A percentile compares a stretch with the other conserved stretches of the same genome.
Conservation (phyloP, 2,888 invertebrate species). For the Meliscaeva auricollis region DNA sequence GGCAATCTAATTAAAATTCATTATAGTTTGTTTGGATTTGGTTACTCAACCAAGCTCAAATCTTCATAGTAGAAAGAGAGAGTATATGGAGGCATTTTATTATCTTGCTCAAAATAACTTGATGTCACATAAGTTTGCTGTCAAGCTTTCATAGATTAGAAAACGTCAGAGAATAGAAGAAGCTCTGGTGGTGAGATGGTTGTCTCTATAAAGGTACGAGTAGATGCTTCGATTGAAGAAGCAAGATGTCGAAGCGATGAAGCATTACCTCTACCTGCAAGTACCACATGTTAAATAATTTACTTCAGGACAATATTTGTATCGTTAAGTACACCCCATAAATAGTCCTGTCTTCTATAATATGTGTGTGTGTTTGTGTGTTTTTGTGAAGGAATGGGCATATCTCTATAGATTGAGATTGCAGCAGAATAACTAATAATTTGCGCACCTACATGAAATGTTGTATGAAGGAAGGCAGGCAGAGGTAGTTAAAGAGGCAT, state of each 20-base stretch:
- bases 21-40: constrained; percentile 16
- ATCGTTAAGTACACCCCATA: constrained; percentile 53
- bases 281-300: constrained; percentile 70
- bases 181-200: constrained; percentile 9
- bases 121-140: constrained; percentile 38
- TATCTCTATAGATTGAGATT: constrained; percentile 24
- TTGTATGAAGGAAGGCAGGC: background rate
- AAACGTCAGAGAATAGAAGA: constrained; percentile 3
- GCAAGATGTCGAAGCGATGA: constrained; percentile 53
- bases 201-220: too few relatives aligned
- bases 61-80: background rate
- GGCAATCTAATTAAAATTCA: constrained; percentile 27
- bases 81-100: background rate
- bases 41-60: background rate
- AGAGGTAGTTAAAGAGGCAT: background rate
- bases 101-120: constrained; percentile 22
- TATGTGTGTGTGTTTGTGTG: background rate
- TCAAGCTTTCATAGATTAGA: constrained; percentile 42
- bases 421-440: constrained; percentile 68
- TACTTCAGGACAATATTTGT: constrained; percentile 65
- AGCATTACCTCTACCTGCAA: constrained; percentile 58
- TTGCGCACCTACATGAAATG: constrained; percentile 38
- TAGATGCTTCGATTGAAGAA: too few relatives aligned
- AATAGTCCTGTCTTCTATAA: background rate
- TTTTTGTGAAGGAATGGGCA: background rate